A percentile compares a stretch with the other conserved stretches of the same genome.
These are phyloP conservation scores for Gallinago jamesoni DNA, from an alignment of 2,113 vertebrate genomes.

Conservation along the genomic window DNA sequence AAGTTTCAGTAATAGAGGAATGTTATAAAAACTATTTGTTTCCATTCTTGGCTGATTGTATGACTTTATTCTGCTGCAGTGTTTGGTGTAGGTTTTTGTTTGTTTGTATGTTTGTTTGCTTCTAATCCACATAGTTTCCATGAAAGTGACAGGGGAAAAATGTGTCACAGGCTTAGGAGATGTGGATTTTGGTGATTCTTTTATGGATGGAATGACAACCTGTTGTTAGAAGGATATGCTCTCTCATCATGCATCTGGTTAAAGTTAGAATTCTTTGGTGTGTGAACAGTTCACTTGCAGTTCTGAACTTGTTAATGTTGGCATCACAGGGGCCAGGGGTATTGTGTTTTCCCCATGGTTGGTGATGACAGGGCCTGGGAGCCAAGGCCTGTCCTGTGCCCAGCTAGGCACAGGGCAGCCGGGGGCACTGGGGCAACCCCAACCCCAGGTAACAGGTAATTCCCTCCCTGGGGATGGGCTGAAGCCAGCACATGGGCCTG, in stretches of 20 bases:
- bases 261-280: not conserved
- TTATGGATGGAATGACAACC: no score
- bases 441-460: rapidly evolving
- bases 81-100: no score
- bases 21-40: not conserved
- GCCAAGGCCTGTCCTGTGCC: rapidly evolving
- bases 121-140: no score
- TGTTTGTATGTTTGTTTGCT: no score
- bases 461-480: no score
- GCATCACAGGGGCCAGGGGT: not conserved
- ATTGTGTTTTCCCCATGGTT: rapidly evolving
- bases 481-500: rapidly evolving
- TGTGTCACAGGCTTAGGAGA: no score
- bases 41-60: not conserved
- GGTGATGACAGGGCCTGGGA: no score
- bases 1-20: not conserved
- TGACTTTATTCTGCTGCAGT: not conserved
- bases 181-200: no score
- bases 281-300: rapidly evolving
- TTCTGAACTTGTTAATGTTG: not conserved
- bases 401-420: not conserved
- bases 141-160: no score
- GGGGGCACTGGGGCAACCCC: not conserved
- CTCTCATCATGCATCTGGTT: not conserved
- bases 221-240: no score